A percentile compares a stretch with the other conserved stretches of the same genome.
Conservation (phyloP, 92 coral and sea anemone genomes). For the Isaurus tuberculatus region DNA sequence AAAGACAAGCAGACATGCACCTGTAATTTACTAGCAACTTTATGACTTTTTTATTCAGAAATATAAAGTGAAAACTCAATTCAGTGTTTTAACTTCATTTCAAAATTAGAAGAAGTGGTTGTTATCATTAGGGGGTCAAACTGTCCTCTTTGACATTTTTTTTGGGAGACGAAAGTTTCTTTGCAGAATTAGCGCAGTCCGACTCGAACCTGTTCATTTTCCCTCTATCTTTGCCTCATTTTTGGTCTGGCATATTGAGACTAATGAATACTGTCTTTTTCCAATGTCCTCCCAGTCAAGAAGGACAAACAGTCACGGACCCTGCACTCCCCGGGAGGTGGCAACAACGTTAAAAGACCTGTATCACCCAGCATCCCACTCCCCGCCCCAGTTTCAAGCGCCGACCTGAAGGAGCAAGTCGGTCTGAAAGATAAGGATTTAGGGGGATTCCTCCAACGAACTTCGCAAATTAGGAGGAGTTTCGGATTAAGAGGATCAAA, state of each 20-base stretch:
- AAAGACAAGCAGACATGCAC: too few relatives aligned
- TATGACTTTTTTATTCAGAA: too few relatives aligned
- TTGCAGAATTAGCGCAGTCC: too few relatives aligned
- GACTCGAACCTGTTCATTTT: too few relatives aligned
- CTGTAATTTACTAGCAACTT: too few relatives aligned
- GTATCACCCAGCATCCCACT: constrained; percentile 77
- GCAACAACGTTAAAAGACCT: constrained; percentile 59
- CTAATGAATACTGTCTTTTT: neutral
- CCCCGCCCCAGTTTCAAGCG: constrained; percentile 92
- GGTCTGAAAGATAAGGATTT: constrained; percentile 50
- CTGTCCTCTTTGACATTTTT: too few relatives aligned
- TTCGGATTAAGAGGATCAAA: constrained; percentile 85
- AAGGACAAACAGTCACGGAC: constrained; percentile 70
- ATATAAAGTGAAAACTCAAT: too few relatives aligned
- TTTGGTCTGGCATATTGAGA: neutral
- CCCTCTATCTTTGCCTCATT: neutral
- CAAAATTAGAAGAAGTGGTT: too few relatives aligned
- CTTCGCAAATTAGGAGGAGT: constrained; percentile 80
- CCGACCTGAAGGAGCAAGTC: constrained; percentile 74
- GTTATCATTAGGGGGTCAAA: too few relatives aligned
- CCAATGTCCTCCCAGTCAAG: constrained; percentile 54
- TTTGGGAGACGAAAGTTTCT: too few relatives aligned
- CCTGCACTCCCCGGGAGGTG: constrained; percentile 63
- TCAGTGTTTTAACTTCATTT: too few relatives aligned
- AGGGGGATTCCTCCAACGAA: constrained; percentile 64